Evolutionary conservation across 2,888 invertebrate species (phyloP).

Genomic region (Stenotaenia linearis): DNA sequence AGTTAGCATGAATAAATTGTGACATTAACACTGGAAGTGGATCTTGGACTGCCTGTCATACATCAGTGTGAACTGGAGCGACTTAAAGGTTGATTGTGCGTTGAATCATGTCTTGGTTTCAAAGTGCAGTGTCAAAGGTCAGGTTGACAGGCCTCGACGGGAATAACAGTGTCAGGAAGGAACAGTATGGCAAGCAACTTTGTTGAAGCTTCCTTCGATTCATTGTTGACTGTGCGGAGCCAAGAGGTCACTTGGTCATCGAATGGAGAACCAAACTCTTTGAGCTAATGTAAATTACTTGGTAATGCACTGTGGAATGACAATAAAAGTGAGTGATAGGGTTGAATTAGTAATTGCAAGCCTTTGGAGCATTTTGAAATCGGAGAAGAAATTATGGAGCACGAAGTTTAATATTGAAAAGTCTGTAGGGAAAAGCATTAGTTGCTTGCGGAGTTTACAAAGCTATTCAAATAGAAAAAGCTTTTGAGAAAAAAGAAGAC

Average conservation of each 20-base stretch:
- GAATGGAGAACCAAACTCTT: neutral
- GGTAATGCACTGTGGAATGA: slow-evolving; percentile 4
- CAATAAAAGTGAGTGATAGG: neutral
- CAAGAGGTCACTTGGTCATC: neutral
- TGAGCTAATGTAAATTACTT: neutral
- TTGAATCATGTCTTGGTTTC: slow-evolving; percentile 20
- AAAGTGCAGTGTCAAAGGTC: neutral
- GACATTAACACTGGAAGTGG: neutral
- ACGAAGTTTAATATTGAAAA: no score
- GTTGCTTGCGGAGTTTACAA: no score
- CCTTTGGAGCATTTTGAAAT: no score
- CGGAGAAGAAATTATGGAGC: no score
- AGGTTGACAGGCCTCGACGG: neutral
- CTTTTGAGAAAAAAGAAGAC: no score
- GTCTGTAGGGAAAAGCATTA: no score
- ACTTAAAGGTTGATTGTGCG: slow-evolving; percentile 12
- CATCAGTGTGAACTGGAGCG: neutral
- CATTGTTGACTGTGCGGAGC: neutral
- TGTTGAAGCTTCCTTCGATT: neutral
- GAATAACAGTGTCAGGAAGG: slow-evolving; percentile 21
- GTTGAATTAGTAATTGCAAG: neutral
- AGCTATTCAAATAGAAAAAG: no score
- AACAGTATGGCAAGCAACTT: neutral
- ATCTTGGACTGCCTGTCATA: neutral
- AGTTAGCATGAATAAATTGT: neutral